Evolutionary conservation across 2,797 vertebrate species (phyloP).

Genomic region (Glossophaga mutica): DNA sequence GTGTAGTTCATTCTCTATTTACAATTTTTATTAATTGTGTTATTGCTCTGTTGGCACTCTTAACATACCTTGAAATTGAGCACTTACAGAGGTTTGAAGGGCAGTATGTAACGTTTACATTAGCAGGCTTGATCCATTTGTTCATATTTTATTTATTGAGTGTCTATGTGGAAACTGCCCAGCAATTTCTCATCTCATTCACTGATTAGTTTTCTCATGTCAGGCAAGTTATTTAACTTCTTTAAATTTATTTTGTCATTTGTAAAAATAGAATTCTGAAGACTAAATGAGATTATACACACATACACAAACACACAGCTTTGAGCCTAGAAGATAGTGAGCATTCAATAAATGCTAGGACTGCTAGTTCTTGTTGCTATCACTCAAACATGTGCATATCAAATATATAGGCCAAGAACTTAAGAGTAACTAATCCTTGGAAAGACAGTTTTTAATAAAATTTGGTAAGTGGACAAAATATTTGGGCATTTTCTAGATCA

Average conservation of each 20-base stretch:
- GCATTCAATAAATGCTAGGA: not conserved
- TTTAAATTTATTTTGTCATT: not conserved
- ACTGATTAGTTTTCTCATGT: not conserved
- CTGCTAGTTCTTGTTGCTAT: not conserved
- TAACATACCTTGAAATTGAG: not conserved
- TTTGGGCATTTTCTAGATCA: not conserved
- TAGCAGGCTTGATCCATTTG: not conserved
- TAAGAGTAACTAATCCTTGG: not conserved
- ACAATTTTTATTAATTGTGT: not conserved
- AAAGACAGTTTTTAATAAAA: not conserved
- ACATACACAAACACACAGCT: not conserved
- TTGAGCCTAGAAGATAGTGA: not conserved
- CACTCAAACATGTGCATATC: not conserved
- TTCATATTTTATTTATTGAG: not conserved
- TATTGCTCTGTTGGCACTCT: not conserved
- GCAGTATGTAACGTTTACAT: not conserved
- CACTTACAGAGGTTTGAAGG: not conserved
- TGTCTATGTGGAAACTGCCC: not conserved
- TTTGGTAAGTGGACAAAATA: not conserved
- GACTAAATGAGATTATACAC: not conserved
- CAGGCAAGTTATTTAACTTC: not conserved
- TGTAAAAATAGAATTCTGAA: not conserved
- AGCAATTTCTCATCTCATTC: not conserved
- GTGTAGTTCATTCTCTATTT: not conserved
- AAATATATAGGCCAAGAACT: not conserved